These are phyloP conservation scores for Cordilura impudica DNA, from an alignment of 2,888 invertebrate species.

Conservation along the genomic window DNA sequence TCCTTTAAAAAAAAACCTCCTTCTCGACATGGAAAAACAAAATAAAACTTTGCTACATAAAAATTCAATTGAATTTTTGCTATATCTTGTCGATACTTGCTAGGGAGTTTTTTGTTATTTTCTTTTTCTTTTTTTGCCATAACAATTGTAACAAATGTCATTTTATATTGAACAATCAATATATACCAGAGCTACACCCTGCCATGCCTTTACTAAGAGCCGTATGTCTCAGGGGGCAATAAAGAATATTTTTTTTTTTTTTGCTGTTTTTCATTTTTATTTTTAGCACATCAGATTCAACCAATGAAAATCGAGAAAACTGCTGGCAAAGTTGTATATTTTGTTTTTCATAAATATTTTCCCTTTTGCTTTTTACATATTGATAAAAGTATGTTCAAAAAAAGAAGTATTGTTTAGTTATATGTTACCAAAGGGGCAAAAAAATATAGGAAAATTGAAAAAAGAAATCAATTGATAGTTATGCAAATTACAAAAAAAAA, in stretches of 20 bases:
- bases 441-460: conserved; percentile 11
- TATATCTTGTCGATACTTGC: conserved; percentile 25
- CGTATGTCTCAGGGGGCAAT: conserved; percentile 46
- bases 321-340: conserved; percentile 40
- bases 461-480: conserved; percentile 37
- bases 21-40: background rate
- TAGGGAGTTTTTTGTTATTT: background rate
- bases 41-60: conserved; percentile 49
- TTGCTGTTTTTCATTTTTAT: background rate
- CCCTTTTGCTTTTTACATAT: conserved; percentile 25
- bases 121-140: conserved; percentile 2
- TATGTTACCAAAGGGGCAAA: background rate
- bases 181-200: conserved; percentile 3
- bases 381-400: background rate
- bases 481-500: conserved; percentile 15
- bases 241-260: conserved; percentile 23
- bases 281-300: conserved; percentile 27
- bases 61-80: conserved; percentile 56
- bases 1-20: background rate
- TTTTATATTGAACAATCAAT: conserved; percentile 60
- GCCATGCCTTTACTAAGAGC: background rate
- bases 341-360: conserved; percentile 41
- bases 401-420: conserved; percentile 42
- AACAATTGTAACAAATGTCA: conserved; percentile 56
- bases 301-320: conserved; percentile 60